A percentile compares a stretch with the other conserved stretches of the same genome.
These are phyloP conservation scores for Argopecten irradians DNA, from an alignment of 1,140 invertebrate genomes.

Conservation along the genomic window DNA sequence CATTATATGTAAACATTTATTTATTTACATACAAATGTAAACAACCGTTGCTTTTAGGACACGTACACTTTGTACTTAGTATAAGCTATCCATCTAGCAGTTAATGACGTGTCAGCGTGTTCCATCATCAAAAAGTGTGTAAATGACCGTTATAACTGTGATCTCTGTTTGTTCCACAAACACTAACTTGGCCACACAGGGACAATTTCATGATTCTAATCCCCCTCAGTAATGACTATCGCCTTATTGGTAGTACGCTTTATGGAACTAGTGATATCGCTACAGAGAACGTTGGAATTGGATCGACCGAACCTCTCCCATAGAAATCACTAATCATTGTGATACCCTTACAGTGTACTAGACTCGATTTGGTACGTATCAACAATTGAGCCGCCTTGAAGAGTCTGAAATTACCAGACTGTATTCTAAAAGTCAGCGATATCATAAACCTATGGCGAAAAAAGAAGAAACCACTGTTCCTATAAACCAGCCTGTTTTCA, in stretches of 20 bases:
- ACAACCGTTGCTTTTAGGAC: too few relatives aligned
- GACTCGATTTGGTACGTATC: conserved; percentile 1
- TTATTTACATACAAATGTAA: too few relatives aligned
- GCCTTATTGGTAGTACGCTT: not conserved
- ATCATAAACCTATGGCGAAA: too few relatives aligned
- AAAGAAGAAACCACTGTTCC: too few relatives aligned
- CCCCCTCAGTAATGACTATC: not conserved
- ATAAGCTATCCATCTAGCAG: not conserved
- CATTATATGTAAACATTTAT: too few relatives aligned
- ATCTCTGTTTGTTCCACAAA: not conserved
- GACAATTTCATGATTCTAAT: not conserved
- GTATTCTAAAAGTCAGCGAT: not conserved
- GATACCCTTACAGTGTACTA: not conserved
- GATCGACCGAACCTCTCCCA: not conserved
- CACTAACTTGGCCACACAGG: not conserved
- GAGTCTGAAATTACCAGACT: not conserved
- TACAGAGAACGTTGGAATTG: not conserved
- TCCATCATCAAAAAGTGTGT: not conserved
- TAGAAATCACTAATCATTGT: not conserved
- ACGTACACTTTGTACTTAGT: not conserved
- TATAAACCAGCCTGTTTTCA: too few relatives aligned
- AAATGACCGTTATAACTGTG: not conserved
- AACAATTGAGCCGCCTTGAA: not conserved
- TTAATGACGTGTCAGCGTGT: not conserved
- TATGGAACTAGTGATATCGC: not conserved